Conservation (phyloP, 2,888 invertebrate species). For the Drosophila engyochracea region DNA sequence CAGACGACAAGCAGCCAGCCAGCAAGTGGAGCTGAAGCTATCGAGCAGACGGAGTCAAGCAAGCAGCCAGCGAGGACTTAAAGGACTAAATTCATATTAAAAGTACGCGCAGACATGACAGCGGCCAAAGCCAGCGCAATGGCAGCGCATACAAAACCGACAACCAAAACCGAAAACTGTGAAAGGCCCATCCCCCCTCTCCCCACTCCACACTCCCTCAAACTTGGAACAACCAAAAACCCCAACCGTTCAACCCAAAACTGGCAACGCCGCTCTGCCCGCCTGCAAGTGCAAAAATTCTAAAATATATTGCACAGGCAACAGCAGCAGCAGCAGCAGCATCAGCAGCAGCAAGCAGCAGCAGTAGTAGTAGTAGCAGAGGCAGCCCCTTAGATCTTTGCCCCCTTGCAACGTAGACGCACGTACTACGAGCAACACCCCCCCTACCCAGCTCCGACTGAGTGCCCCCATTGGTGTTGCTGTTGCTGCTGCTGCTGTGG, state of each 20-base stretch:
- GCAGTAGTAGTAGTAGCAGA: constrained; percentile 5
- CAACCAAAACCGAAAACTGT: constrained; percentile 36
- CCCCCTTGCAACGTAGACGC: constrained; percentile 53
- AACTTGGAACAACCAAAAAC: constrained; percentile 1
- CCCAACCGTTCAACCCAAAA: constrained; percentile 11
- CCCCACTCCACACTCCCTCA: neutral
- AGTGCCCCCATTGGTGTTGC: neutral
- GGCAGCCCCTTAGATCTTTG: constrained; percentile 18
- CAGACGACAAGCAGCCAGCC: constrained; percentile 2
- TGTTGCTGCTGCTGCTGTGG: constrained; percentile 10
- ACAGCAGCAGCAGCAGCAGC: constrained; percentile 20
- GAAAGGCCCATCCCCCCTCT: neutral
- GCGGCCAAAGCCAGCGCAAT: constrained; percentile 50
- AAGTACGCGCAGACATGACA: constrained; percentile 78
- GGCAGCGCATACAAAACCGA: constrained; percentile 36
- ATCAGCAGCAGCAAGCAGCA: constrained; percentile 7
- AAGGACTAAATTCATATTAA: constrained; percentile 81
- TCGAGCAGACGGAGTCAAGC: constrained; percentile 9
- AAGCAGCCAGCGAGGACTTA: constrained; percentile 59
- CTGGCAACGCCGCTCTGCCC: constrained; percentile 4
- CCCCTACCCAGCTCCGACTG: neutral
- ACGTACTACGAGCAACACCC: constrained; percentile 53
- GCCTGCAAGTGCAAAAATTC: constrained; percentile 67
- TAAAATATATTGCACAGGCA: constrained; percentile 71
- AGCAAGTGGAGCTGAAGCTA: constrained; percentile 14